A percentile compares a stretch with the other conserved stretches of the same genome.
Evolutionary conservation across 2,888 invertebrate species (phyloP).

Genomic region (Caenorhabditis sulstoni): DNA sequence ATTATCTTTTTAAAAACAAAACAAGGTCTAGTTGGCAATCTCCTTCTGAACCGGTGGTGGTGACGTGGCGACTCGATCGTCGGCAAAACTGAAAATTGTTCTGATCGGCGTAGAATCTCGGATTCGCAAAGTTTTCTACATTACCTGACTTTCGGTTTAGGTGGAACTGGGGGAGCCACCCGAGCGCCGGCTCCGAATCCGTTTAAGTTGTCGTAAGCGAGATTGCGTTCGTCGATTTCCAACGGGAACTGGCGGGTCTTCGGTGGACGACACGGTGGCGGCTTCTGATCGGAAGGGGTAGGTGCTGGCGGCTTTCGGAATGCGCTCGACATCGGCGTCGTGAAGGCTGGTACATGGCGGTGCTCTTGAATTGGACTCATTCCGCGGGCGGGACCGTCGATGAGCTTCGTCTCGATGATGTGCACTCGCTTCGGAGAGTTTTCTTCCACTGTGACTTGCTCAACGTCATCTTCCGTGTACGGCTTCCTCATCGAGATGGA

Average conservation of each 20-base stretch:
- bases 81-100: slow-evolving; percentile 59
- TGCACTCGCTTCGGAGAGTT: slow-evolving; percentile 64
- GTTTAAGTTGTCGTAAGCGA: slow-evolving; percentile 70
- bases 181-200: slow-evolving; percentile 65
- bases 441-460: slow-evolving; percentile 53
- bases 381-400: slow-evolving; percentile 63
- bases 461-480: slow-evolving; percentile 26
- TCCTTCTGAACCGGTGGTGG: slow-evolving; percentile 10
- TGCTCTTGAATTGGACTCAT: slow-evolving; percentile 57
- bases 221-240: slow-evolving; percentile 58
- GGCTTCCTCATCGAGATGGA: slow-evolving; percentile 43
- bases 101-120: slow-evolving; percentile 9
- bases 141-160: slow-evolving; percentile 77
- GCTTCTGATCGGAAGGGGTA: slow-evolving; percentile 44
- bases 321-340: slow-evolving; percentile 52
- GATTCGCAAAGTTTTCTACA: background rate
- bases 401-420: slow-evolving; percentile 66
- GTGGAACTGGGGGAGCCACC: slow-evolving; percentile 74
- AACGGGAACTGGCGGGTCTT: slow-evolving; percentile 65
- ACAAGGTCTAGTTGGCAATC: slow-evolving; percentile 20
- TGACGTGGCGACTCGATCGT: slow-evolving; percentile 28
- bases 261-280: slow-evolving; percentile 66
- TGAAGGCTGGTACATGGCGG: slow-evolving; percentile 58
- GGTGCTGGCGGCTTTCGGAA: slow-evolving; percentile 53
- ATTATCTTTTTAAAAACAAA: background rate